Percentiles rank a stretch among this genome's conserved stretches.
phyloP scores from a whole-genome alignment of 2,797 vertebrate genomes.

The Mycteria americana region DNA sequence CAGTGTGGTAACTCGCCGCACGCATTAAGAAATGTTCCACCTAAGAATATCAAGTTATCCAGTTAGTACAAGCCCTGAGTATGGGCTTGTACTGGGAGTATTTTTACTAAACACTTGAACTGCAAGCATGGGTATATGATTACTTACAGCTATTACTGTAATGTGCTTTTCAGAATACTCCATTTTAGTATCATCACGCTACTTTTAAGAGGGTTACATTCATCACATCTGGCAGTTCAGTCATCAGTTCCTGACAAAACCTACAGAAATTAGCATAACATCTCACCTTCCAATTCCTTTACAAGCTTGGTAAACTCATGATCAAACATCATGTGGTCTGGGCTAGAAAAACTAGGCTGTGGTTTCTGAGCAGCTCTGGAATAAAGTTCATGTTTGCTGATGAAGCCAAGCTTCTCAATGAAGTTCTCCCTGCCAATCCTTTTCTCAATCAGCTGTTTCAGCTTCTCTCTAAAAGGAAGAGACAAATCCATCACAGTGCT shows the following conservation, averaged over 20 bases:
- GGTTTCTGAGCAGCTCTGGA: conserved; percentile 96
- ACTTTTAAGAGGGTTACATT: neutral
- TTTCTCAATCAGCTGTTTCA: conserved; percentile 98
- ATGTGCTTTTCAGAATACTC: neutral
- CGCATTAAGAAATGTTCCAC: neutral
- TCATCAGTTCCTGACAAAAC: neutral
- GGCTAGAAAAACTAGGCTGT: conserved; percentile 90
- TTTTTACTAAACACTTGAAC: neutral
- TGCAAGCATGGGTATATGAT: accelerated
- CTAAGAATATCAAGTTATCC: neutral
- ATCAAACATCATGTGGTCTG: conserved; percentile 98
- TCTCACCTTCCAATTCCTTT: conserved; percentile 95
- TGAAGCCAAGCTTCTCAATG: conserved; percentile 93
- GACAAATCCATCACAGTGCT: neutral
- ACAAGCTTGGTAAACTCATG: conserved; percentile 98
- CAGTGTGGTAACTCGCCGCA: neutral
- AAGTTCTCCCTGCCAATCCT: conserved; percentile 98
- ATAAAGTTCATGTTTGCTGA: conserved; percentile 96
- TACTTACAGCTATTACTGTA: neutral
- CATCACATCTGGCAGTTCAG: neutral
- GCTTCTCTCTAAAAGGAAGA: conserved; percentile 85
- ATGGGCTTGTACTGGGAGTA: neutral
- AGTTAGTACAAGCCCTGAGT: neutral
- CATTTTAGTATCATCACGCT: neutral
- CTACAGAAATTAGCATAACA: neutral